These are phyloP conservation scores for Anser cygnoides DNA, from an alignment of 2,113 vertebrate genomes.

Conservation along the genomic window DNA sequence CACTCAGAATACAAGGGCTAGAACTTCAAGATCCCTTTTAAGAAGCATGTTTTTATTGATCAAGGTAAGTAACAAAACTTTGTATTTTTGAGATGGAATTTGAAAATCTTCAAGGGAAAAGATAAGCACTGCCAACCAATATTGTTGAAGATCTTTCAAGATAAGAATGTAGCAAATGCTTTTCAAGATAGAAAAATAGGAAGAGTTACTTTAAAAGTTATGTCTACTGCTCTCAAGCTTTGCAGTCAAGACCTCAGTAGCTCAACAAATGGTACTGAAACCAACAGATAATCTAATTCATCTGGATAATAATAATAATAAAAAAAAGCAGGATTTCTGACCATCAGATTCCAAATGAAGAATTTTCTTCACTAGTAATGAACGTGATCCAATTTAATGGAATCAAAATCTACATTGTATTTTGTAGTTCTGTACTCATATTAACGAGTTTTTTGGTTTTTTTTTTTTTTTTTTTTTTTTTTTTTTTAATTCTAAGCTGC, in stretches of 20 bases:
- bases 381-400: neutral
- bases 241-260: neutral
- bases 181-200: neutral
- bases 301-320: neutral
- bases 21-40: neutral
- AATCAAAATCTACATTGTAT: neutral
- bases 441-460: too few species aligned
- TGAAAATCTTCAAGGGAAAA: neutral
- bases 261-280: neutral
- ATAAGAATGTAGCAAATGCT: neutral
- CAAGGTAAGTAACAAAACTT: fast-evolving
- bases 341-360: neutral
- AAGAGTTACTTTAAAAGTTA: neutral
- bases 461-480: too few species aligned
- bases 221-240: neutral
- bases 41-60: neutral
- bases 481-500: constrained; percentile 69
- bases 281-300: neutral
- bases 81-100: neutral
- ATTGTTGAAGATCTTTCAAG: neutral
- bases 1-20: neutral
- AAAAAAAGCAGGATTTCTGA: neutral
- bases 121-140: neutral
- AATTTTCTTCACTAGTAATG: neutral
- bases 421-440: constrained; percentile 26